Percentiles rank a stretch among this genome's conserved stretches.
Conservation (phyloP, 2,888 invertebrate genomes). For the Thymelicus lineola region DNA sequence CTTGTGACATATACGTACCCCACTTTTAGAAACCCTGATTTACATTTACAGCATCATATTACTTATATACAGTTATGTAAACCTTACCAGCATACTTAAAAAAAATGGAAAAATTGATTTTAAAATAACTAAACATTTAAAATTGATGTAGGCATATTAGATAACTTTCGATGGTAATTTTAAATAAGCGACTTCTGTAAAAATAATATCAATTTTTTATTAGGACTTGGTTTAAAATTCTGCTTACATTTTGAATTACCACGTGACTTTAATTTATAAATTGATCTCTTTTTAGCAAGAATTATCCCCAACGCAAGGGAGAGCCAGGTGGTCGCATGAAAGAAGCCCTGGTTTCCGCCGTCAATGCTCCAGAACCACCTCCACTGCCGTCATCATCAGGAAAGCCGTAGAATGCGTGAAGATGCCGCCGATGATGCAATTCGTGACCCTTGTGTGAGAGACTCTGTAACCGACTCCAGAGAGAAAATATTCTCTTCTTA, state of each 20-base stretch:
- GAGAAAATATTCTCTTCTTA: conserved; percentile 73
- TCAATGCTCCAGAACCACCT: conserved; percentile 60
- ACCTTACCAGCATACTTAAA: too few species aligned
- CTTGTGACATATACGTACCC: too few species aligned
- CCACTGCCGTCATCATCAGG: conserved; percentile 65
- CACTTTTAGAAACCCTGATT: too few species aligned
- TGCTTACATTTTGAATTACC: not conserved
- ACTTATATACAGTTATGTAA: too few species aligned
- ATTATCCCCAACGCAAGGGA: conserved; percentile 77
- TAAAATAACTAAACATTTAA: too few species aligned
- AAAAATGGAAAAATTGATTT: too few species aligned
- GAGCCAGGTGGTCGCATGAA: conserved; percentile 78
- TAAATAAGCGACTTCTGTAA: too few species aligned
- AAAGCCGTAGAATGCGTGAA: conserved; percentile 72
- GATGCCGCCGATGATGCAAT: conserved; percentile 71
- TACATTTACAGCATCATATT: too few species aligned
- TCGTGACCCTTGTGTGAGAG: conserved; percentile 76
- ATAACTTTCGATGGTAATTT: too few species aligned
- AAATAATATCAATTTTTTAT: too few species aligned
- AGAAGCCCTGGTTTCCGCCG: conserved; percentile 72
- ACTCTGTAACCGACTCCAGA: conserved; percentile 77
- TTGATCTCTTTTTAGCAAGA: not conserved
- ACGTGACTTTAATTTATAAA: not conserved
- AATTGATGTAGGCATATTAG: too few species aligned
- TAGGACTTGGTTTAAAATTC: too few species aligned